Evolutionary conservation across 2,797 vertebrate species (phyloP), one percentile per base, ranked within the genome.

Genomic region (Cuniculus paca): DNA sequence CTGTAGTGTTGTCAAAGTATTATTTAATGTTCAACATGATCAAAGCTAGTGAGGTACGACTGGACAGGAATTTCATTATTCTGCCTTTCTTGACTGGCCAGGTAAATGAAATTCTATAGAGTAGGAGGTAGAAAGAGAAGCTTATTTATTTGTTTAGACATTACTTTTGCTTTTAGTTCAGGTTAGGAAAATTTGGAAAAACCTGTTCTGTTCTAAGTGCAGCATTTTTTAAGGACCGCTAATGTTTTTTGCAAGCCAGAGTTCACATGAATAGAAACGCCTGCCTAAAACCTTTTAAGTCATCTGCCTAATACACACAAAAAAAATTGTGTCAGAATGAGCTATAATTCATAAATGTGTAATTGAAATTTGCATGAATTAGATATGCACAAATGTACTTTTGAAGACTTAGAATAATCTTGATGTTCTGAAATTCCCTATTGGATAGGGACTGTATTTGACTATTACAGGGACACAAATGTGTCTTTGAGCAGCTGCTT

Each of bases 401-500:
- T 70, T 93, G 39, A 87, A 83, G 45, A 68, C 31, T 95, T 61
- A 56, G 61, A 95, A 84, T 86, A 95, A 80, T 88, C 83, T 65
- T 58, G 31, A 81, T 84, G 97, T 98, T 96, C 61, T 85, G 60
- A 74, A 97, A 84, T 89, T 91, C 50, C 68, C n/a, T 45, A 2
- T 96, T 94, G 96, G 56, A 50, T 22, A 91, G 26, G 90, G 95
- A 28, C 52, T 96, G 79, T 90, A 28, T 63, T 95, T 88, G 87
- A 93, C 56, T 93, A 63, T 96, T 54, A 42, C 79, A 90, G 91
- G 78, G 65, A 90, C 95, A 58, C 84, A 81, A 96, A 90, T 84
- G 95, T 93, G 79, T 90, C 65, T 88, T 80, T 90, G 93, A 98
- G 97, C 97, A 98, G 97, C 95, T 96, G 70, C 82, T 61, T 96